phyloP scores from a whole-genome alignment of 2,113 vertebrate genomes.

The Puntigrus tetrazona region DNA sequence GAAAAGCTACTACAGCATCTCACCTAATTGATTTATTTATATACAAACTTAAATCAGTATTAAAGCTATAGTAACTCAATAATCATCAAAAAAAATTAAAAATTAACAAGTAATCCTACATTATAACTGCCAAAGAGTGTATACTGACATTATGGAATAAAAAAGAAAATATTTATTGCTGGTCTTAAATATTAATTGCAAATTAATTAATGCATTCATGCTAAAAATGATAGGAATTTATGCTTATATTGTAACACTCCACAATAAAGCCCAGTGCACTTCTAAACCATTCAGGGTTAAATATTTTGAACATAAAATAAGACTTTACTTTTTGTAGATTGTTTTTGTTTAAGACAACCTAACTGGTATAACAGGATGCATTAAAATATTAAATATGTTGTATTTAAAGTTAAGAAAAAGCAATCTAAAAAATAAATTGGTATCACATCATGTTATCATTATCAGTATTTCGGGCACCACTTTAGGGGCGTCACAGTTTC shows the following conservation, averaged over 20 bases:
- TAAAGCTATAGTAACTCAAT: not conserved
- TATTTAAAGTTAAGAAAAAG: not conserved
- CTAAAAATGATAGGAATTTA: not conserved
- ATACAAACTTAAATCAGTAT: too few species aligned
- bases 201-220: not conserved
- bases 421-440: not conserved
- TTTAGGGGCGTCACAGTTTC: not conserved
- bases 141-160: not conserved
- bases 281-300: not conserved
- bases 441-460: not conserved
- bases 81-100: not conserved
- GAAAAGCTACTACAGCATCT: not conserved
- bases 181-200: not conserved
- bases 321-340: not conserved
- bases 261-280: not conserved
- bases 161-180: not conserved
- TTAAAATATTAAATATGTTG: not conserved
- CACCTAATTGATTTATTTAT: not conserved
- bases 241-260: not conserved
- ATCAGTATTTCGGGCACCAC: not conserved
- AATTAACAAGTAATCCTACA: not conserved
- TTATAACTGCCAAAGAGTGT: not conserved
- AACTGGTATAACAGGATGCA: not conserved
- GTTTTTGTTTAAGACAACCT: not conserved
- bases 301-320: not conserved